A percentile compares a stretch with the other conserved stretches of the same genome.
These are phyloP conservation scores for Probaryconus sp. DNA, from an alignment of 1,140 invertebrate genomes.

Conservation along the genomic window DNA sequence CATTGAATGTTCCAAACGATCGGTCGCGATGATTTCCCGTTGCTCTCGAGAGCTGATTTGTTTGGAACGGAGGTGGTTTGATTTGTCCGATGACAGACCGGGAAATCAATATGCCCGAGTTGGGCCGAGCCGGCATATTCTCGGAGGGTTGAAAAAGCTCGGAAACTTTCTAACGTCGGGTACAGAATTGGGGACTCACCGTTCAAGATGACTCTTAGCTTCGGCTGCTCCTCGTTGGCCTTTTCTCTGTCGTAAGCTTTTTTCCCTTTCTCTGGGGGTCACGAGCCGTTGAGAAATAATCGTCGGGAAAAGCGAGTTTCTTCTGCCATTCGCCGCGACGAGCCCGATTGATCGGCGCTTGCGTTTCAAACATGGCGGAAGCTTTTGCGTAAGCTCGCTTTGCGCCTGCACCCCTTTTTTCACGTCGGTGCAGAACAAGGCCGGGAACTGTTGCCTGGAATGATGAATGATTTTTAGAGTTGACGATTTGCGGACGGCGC, in stretches of 20 bases:
- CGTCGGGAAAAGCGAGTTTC: slow-evolving; percentile 33
- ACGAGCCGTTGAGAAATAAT: slow-evolving; percentile 30
- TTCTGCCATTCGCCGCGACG: slow-evolving; percentile 41
- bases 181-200: slow-evolving; percentile 30
- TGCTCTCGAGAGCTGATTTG: too few species aligned
- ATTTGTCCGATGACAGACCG: slow-evolving; percentile 38
- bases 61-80: background rate
- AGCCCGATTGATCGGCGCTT: slow-evolving; percentile 54
- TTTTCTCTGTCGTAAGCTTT: background rate
- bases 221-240: background rate
- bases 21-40: too few species aligned
- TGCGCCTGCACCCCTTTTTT: slow-evolving; percentile 32
- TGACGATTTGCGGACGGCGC: background rate
- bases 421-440: slow-evolving; percentile 13
- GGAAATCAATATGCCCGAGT: slow-evolving; percentile 61
- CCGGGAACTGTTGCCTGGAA: slow-evolving; percentile 4
- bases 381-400: slow-evolving; percentile 32
- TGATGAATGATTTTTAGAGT: too few species aligned
- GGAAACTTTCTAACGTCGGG: background rate
- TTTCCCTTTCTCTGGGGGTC: slow-evolving; percentile 3
- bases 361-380: slow-evolving; percentile 38
- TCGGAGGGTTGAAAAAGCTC: slow-evolving; percentile 9
- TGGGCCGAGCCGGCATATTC: slow-evolving; percentile 37
- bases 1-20: too few species aligned
- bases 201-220: slow-evolving; percentile 5